A percentile compares a stretch with the other conserved stretches of the same genome.
Evolutionary conservation across 2,888 invertebrate genomes (phyloP).

Genomic region (Tipula helvola): DNA sequence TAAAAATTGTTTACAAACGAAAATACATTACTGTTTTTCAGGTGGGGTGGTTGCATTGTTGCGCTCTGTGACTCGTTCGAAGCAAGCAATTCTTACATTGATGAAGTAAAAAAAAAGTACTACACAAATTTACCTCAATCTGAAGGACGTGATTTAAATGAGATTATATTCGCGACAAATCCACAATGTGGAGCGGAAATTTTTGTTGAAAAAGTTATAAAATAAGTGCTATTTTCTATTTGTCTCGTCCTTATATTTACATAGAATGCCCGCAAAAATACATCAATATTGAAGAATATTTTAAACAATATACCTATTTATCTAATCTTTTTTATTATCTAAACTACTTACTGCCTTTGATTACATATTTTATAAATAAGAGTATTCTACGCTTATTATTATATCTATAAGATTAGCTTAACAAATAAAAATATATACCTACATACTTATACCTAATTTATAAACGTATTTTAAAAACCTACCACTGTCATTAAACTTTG

Average conservation of each 20-base stretch:
- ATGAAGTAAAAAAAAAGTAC: slow-evolving; percentile 53
- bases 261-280: neutral
- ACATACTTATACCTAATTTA: too few species aligned
- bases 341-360: too few species aligned
- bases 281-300: too few species aligned
- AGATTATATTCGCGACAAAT: slow-evolving; percentile 55
- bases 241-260: neutral
- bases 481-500: neutral
- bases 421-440: too few species aligned
- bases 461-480: neutral
- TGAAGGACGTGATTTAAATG: slow-evolving; percentile 39
- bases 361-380: too few species aligned
- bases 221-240: neutral
- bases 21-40: slow-evolving; percentile 26
- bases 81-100: slow-evolving; percentile 53
- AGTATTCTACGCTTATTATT: too few species aligned
- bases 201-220: slow-evolving; percentile 13
- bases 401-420: too few species aligned
- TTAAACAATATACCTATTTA: too few species aligned
- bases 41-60: slow-evolving; percentile 96
- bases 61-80: slow-evolving; percentile 45
- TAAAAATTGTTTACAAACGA: neutral
- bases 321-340: too few species aligned
- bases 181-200: slow-evolving; percentile 33
- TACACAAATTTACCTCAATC: slow-evolving; percentile 45